Evolutionary conservation across 35 echinoderm and acorn worm species (phyloP).

Genomic region (Lytechinus variegatus): DNA sequence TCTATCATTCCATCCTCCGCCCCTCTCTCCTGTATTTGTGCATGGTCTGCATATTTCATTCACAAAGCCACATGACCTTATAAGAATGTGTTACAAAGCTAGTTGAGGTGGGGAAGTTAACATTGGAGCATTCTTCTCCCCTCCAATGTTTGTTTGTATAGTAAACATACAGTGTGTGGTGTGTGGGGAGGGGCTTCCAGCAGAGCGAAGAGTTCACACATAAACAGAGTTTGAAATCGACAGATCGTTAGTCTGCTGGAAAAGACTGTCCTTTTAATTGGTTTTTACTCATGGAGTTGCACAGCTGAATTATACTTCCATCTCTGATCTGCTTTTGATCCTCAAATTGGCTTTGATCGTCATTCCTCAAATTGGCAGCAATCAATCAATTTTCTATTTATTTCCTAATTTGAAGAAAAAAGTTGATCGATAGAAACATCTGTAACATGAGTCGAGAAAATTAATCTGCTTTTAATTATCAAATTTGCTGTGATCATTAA

Average conservation of each 20-base stretch:
- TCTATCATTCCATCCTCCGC: background rate
- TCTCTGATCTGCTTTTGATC: too few species aligned
- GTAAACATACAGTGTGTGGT: constrained; percentile 15
- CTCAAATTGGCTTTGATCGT: too few species aligned
- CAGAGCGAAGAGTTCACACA: background rate
- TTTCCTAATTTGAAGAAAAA: too few species aligned
- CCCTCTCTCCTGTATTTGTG: background rate
- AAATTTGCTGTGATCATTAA: too few species aligned
- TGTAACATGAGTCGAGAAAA: too few species aligned
- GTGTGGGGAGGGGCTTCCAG: background rate
- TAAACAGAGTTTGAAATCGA: background rate
- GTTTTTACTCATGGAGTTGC: too few species aligned
- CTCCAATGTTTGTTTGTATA: constrained; percentile 14
- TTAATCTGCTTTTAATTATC: too few species aligned
- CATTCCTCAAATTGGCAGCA: too few species aligned
- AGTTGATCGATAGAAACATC: too few species aligned
- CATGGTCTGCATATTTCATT: background rate
- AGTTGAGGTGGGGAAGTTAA: background rate
- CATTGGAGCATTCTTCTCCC: background rate
- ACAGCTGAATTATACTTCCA: too few species aligned
- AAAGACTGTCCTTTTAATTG: background rate
- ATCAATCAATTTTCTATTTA: too few species aligned
- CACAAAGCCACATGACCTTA: constrained; percentile 33
- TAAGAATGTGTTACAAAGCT: constrained; percentile 25
- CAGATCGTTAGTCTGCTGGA: background rate